Base-by-base conservation (phyloP, 2,888 invertebrate species). In the Leucophenga montana region DNA sequence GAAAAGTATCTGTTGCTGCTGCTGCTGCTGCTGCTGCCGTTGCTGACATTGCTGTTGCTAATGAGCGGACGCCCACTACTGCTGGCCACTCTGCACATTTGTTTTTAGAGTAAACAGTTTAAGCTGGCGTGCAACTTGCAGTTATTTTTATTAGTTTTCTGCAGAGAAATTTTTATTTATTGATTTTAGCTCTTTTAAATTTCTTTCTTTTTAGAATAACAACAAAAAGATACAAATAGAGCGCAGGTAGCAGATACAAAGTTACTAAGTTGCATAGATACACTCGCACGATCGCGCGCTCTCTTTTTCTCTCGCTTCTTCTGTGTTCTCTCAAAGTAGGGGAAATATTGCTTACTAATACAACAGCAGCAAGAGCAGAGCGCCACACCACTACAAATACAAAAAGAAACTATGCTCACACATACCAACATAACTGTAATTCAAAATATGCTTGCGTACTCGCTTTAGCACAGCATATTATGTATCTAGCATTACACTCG, bases 51-150 rank as follows among this genome's bases (percentile, higher is more conserved):
- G 18, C 16, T 33, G 62, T 46, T 44, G 44, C 18, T 18, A 44
- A 20, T 39, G 39, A 9, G 33, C n/a, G 39, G 5, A 39, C 39
- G 39, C 39, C 39, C 8, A 39, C 39, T 11, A 33, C 33, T 33
- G 9, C 50, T 44, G 44, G 50, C 50, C 8, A 18, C 46, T 33
- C n/a, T n/a, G n/a, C n/a, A n/a, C 16, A 2, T 66, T 61, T 85
- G 84, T 83, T 83, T 27, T 84, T 83, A 75, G 70, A 75, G 75
- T 73, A 84, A 85, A 84, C 84, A 84, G 73, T 78, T 81, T 81
- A 82, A 57, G 57, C 39, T 8, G 39, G 11, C 11, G 9, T 39
- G 39, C 39, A 39, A 39, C 73, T 66, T 13, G 20, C 53, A 78
- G 75, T 69, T 72, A 59, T 72, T 66, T 53, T 53, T 66, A 2